Base-by-base conservation (phyloP, 2,113 vertebrate genomes). In the Cisticola juncidis region DNA sequence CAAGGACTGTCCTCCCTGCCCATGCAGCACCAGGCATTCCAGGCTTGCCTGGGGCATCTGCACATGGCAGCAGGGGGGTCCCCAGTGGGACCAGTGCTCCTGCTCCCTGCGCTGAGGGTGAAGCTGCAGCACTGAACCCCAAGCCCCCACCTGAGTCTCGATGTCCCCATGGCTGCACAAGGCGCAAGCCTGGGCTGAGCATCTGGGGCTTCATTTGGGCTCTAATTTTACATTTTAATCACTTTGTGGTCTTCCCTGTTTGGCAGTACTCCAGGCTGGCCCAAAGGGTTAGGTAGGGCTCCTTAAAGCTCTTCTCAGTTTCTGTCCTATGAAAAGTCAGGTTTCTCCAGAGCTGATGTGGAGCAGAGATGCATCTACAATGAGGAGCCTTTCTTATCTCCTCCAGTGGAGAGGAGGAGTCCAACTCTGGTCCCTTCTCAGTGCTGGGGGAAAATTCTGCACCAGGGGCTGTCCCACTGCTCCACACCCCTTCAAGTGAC, bases 41-140 rank as follows among this genome's bases (percentile, higher is more conserved):
- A 16, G 71, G 24, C 45, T 47, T 48, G 9, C 33, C 12, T 77
- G 81, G 58, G 31, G 33, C 29, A 47, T 4, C 33, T 9, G 10
- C 25, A 25, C 9, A 2, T 5, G 8, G 29, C 58, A 42, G 29
- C 29, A 25, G 73, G 5, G 7, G 21, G 1, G 40, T 8, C 14
- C 33, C 33, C 20, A 7, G 6, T 23, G 28, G 15, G 12, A 58
- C 17, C 26, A 13, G 31, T 21, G 77, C 47, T 81, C 45, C 16
- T 11, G 19, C 23, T 53, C 38, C 12, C 24, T 57, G 16, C 31
- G 6, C 26, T 21, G 0, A 0, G 44, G n/a, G 5, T 26, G 17
- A 38, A 7, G 36, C n/a, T 35, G 25, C 33, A 51, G 54, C 4
- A 1, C 0, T 0, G 18, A 69, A 5, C 23, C 33, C 51, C 2